A percentile compares a stretch with the other conserved stretches of the same genome.
These are phyloP conservation scores for Alcedo quadribrachys DNA, from an alignment of 2,797 vertebrate species.

Conservation along the genomic window DNA sequence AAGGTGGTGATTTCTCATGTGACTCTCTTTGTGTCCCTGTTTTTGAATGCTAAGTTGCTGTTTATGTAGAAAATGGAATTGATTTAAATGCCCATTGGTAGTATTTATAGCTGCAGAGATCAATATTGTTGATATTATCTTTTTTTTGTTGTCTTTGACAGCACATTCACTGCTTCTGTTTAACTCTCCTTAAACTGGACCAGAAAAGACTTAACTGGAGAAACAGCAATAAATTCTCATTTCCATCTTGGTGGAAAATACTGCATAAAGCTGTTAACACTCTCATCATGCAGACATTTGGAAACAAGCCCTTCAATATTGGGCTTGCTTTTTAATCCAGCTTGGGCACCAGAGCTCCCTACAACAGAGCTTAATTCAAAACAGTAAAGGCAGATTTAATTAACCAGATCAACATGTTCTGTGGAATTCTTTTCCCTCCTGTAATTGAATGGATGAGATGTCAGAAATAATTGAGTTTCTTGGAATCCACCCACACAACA, in stretches of 20 bases:
- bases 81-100: neutral
- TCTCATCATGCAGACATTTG: neutral
- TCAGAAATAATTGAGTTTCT: neutral
- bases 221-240: neutral
- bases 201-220: neutral
- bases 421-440: neutral
- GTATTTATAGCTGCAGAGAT: neutral
- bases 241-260: neutral
- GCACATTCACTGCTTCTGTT: accelerated
- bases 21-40: neutral
- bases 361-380: neutral
- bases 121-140: neutral
- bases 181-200: neutral
- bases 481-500: neutral
- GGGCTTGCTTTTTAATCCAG: neutral
- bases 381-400: slow-evolving; percentile 1
- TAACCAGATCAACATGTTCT: neutral
- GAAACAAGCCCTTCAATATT: neutral
- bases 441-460: neutral
- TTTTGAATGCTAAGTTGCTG: neutral
- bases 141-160: neutral
- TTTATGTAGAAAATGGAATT: neutral
- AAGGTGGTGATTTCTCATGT: neutral
- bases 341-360: neutral
- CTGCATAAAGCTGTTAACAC: neutral